Evolutionary conservation across 1,140 invertebrate species (phyloP).

Genomic region (Dendrolimus kikuchii): DNA sequence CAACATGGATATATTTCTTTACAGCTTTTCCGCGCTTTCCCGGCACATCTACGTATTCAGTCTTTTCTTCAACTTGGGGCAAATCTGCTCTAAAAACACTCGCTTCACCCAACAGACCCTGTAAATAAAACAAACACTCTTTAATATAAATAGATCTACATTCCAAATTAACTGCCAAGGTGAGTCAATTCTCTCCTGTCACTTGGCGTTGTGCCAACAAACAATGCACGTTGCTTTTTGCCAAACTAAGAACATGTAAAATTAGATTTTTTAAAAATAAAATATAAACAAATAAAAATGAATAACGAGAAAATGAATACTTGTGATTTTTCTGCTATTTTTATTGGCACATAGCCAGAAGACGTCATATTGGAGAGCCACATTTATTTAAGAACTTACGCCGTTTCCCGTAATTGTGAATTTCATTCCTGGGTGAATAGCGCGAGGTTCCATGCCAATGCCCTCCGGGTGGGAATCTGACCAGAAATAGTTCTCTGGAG

Average conservation of each 20-base stretch:
- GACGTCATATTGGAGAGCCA: slow-evolving; percentile 1
- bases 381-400: slow-evolving; percentile 33
- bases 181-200: slow-evolving; percentile 14
- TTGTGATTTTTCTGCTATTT: no score
- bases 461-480: slow-evolving; percentile 85
- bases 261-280: no score
- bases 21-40: slow-evolving; percentile 68
- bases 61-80: slow-evolving; percentile 76
- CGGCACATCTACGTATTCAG: slow-evolving; percentile 71
- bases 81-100: slow-evolving; percentile 76
- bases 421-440: slow-evolving; percentile 77
- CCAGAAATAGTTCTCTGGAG: slow-evolving; percentile 82
- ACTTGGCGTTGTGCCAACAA: no score
- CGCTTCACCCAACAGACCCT: slow-evolving; percentile 75
- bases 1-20: slow-evolving; percentile 77
- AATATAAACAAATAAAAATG: no score
- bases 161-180: slow-evolving; percentile 19
- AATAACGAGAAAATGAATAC: no score
- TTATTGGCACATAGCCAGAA: slow-evolving; percentile 5
- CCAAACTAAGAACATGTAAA: no score
- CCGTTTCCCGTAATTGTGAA: slow-evolving; percentile 75
- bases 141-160: slow-evolving; percentile 17
- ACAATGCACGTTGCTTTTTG: no score
- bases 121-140: slow-evolving; percentile 23
- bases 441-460: slow-evolving; percentile 78